Conservation (phyloP, 2,888 invertebrate species). For the Zygogramma bicolorata region DNA sequence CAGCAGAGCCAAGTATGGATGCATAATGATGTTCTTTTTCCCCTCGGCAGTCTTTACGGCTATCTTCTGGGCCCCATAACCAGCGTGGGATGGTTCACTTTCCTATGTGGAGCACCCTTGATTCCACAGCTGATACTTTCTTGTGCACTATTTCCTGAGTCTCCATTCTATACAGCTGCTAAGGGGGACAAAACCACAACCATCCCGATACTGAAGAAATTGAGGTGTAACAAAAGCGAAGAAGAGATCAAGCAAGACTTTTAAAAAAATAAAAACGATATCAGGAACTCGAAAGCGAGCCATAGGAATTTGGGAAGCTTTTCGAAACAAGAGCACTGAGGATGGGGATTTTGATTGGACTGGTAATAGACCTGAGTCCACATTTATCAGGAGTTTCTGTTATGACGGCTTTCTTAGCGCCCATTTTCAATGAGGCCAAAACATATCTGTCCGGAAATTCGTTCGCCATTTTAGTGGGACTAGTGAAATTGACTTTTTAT, state of each 20-base stretch:
- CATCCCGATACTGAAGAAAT: not conserved
- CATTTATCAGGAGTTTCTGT: not conserved
- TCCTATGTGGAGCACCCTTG: constrained; percentile 28
- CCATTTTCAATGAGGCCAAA: not conserved
- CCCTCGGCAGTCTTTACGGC: constrained; percentile 33
- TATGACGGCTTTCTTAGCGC: not conserved
- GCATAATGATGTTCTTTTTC: constrained; percentile 60
- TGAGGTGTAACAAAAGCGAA: not conserved
- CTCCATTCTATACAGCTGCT: constrained; percentile 33
- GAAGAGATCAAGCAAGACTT: not conserved
- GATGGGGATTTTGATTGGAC: not conserved
- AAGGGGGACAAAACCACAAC: not conserved
- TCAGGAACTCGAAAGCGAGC: constrained; percentile 68
- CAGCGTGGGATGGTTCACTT: constrained; percentile 23
- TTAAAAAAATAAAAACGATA: constrained; percentile 65
- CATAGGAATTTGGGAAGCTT: not conserved
- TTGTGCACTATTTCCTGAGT: constrained; percentile 30
- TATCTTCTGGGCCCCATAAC: constrained; percentile 39
- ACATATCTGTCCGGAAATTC: not conserved
- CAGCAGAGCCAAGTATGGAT: constrained; percentile 75
- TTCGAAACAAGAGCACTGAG: not conserved
- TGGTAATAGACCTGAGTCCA: not conserved
- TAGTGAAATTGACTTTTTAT: not conserved
- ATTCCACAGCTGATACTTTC: constrained; percentile 26
- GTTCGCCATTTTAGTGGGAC: not conserved